Evolutionary conservation across 92 coral and sea anemone species (phyloP).

Genomic region (Chrysogorgia sp.): DNA sequence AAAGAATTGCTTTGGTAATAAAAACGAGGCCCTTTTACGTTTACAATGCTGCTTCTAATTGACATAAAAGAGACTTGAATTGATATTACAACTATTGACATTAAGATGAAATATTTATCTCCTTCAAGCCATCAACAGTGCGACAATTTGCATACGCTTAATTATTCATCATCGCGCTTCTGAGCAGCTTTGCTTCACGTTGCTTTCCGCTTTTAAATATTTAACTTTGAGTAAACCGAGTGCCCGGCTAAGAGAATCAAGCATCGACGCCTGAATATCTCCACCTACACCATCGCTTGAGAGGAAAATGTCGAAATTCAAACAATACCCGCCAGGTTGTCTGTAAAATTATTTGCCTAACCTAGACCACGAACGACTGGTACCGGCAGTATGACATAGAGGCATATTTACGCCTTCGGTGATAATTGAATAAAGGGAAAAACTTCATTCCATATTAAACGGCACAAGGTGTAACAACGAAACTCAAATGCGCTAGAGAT

Average conservation of each 20-base stretch:
- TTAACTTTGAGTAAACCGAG: background rate
- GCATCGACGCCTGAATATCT: background rate
- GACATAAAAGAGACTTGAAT: constrained; percentile 42
- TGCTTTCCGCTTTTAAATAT: constrained; percentile 22
- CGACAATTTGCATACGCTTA: constrained; percentile 37
- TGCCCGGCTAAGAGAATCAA: background rate
- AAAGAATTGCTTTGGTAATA: background rate
- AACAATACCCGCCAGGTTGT: background rate
- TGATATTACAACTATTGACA: constrained; percentile 46
- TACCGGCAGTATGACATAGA: background rate
- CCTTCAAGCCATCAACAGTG: constrained; percentile 30
- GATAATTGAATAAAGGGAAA: background rate
- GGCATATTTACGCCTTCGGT: background rate
- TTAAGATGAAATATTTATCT: constrained; percentile 45
- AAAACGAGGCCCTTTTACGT: constrained; percentile 9
- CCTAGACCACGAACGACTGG: background rate
- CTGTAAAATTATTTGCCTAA: background rate
- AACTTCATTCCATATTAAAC: background rate
- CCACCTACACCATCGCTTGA: no score
- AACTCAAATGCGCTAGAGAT: background rate
- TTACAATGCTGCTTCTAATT: constrained; percentile 14
- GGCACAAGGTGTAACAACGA: background rate
- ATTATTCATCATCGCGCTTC: constrained; percentile 17
- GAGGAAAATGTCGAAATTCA: background rate
- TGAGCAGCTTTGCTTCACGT: constrained; percentile 14